Evolutionary conservation across 2,888 invertebrate genomes (phyloP), one percentile per base, ranked within the genome.

Genomic region (Merodon equestris): DNA sequence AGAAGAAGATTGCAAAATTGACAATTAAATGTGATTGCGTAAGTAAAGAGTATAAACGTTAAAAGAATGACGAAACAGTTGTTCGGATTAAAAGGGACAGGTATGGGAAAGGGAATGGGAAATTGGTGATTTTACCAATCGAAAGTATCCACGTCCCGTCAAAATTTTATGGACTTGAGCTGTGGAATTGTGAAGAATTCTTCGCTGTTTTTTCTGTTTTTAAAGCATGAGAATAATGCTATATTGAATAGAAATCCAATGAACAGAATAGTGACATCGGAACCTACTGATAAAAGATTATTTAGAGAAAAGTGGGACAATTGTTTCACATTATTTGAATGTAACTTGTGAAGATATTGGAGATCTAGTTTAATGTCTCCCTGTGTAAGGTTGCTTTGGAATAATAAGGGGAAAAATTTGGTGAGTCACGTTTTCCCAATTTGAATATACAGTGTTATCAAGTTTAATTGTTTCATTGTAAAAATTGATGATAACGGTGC

Each of bases 391-490:
- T 56, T 56, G 13, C 42, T 42, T 19, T 56, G 42, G 3, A 56
- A 42, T 12, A n/a, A 42, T 9, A 18, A 19, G 19, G 18, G 45
- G 45, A 3, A 45, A 40, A n/a, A 40, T 40, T 40, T 81, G 70
- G 19, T 44, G n/a, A 1, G 74, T 57, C 36, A 34, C 71, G 13
- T 57, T 74, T 51, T 74, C 44, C 81, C 71, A 74, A 15, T 71
- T 81, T 7, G 71, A 60, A 54, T n/a, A 81, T 5, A 36, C 57
- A 7, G 36, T 13, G n/a, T 66, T 53, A 10, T 19, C 45, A 1
- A 71, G 18, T n/a, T 40, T 10, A 40, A 40, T 40, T 40, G 40
- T 40, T 40, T 40, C 40, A 40, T 40, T 40, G 40, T 56, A 50
- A 19, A 72, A 64, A 19, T 57, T 51, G 45, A 66, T 61, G 12